Conservation (phyloP, 1,140 invertebrate species). For the Drosophila kohkoa region DNA sequence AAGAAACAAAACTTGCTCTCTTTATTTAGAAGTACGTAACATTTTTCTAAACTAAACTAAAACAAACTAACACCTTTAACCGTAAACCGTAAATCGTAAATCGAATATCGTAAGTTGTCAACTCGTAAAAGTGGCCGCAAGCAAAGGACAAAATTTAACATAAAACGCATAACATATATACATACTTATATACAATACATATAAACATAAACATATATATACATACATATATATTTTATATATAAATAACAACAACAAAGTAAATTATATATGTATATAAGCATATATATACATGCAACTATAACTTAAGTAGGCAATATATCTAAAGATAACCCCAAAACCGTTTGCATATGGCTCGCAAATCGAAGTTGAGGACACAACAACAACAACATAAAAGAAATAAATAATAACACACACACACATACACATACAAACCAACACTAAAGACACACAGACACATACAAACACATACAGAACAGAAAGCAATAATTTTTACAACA, state of each 20-base stretch:
- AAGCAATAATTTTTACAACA: slow-evolving; percentile 79
- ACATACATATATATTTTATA: slow-evolving; percentile 69
- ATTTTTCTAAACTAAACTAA: slow-evolving; percentile 74
- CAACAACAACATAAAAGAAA: slow-evolving; percentile 43
- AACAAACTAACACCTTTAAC: slow-evolving; percentile 23
- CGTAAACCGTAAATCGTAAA: slow-evolving; percentile 20
- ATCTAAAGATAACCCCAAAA: slow-evolving; percentile 69
- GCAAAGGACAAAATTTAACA: slow-evolving; percentile 50
- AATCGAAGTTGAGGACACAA: slow-evolving; percentile 59
- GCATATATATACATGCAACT: slow-evolving; percentile 73
- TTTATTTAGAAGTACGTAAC: slow-evolving; percentile 79
- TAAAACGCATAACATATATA: slow-evolving; percentile 56
- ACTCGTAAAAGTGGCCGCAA: slow-evolving; percentile 57
- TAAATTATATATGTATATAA: slow-evolving; percentile 59
- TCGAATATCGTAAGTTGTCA: slow-evolving; percentile 28
- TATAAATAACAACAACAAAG: slow-evolving; percentile 53
- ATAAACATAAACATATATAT: slow-evolving; percentile 58
- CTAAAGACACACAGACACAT: slow-evolving; percentile 13
- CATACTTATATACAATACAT: slow-evolving; percentile 57
- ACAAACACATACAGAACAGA: slow-evolving; percentile 62
- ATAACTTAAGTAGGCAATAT: slow-evolving; percentile 77
- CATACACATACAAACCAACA: slow-evolving; percentile 33
- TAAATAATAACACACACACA: slow-evolving; percentile 14
- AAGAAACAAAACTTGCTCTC: slow-evolving; percentile 70
- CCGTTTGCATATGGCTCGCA: slow-evolving; percentile 78